Conservation (phyloP, 1,140 invertebrate species). For the Charaxes varanes region DNA sequence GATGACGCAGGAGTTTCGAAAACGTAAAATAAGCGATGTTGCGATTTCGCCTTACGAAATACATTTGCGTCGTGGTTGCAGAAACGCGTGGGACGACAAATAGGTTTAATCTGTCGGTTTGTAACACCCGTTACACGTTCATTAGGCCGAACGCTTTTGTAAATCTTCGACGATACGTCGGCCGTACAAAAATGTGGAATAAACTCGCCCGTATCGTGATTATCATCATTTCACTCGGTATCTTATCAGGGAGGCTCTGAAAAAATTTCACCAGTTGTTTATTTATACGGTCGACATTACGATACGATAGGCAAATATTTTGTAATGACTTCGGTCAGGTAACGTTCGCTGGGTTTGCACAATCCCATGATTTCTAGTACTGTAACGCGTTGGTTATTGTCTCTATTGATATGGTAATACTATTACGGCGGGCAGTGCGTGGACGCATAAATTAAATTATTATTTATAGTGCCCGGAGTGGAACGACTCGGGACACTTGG, state of each 20-base stretch:
- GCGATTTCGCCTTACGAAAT: conserved; percentile 67
- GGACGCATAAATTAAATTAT: conserved; percentile 30
- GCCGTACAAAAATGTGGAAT: background rate
- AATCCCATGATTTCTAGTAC: conserved; percentile 13
- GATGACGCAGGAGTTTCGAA: conserved; percentile 68
- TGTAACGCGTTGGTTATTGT: background rate
- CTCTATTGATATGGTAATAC: conserved; percentile 18
- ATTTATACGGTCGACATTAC: conserved; percentile 37
- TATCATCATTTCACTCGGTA: conserved; percentile 43
- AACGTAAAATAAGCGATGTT: conserved; percentile 70
- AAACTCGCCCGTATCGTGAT: conserved; percentile 8
- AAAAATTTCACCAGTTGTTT: conserved; percentile 55
- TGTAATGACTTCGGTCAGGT: conserved; percentile 29
- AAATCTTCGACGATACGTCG: too few relatives aligned
- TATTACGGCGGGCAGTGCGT: conserved; percentile 10
- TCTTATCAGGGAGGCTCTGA: conserved; percentile 46
- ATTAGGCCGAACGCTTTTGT: too few relatives aligned
- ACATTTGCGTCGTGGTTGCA: conserved; percentile 58
- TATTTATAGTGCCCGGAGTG: conserved; percentile 24
- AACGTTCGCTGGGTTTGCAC: conserved; percentile 30
- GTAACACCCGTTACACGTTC: conserved; percentile 22
- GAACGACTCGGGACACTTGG: conserved; percentile 9
- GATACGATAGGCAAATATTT: conserved; percentile 58
- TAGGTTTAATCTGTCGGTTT: conserved; percentile 51
- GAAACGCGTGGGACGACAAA: conserved; percentile 67